A percentile compares a stretch with the other conserved stretches of the same genome.
Evolutionary conservation across 2,797 vertebrate species (phyloP).

Genomic region (Sebastes cheni): DNA sequence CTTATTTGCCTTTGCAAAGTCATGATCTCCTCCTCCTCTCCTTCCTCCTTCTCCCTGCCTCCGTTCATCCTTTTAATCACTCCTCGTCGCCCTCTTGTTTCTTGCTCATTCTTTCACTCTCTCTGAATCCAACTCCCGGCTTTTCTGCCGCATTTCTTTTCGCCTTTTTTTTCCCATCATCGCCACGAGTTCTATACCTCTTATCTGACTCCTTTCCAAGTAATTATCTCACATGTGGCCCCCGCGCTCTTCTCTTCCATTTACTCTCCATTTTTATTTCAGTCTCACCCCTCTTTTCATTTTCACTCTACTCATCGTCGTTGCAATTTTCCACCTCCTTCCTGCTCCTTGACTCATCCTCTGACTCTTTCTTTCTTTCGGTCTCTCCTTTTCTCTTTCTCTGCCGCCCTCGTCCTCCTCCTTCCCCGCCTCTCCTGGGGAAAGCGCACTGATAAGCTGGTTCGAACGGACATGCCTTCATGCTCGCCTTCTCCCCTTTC

Average conservation of each 20-base stretch:
- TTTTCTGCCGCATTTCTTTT: not conserved
- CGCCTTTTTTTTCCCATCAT: not conserved
- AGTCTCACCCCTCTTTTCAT: conserved; percentile 1
- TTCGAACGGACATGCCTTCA: conserved; percentile 39
- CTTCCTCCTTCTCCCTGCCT: not conserved
- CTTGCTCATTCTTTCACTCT: not conserved
- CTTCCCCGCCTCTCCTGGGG: conserved; percentile 23
- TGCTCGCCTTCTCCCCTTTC: conserved; percentile 46
- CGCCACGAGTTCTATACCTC: not conserved
- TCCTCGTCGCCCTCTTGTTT: not conserved
- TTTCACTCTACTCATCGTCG: not conserved
- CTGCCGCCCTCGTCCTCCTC: not conserved
- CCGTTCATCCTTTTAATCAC: conserved; percentile 11
- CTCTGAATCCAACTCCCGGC: not conserved
- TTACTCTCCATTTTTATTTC: not conserved
- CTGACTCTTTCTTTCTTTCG: conserved; percentile 6
- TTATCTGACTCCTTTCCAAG: conserved; percentile 22
- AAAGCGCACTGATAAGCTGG: conserved; percentile 47
- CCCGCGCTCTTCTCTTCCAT: not conserved
- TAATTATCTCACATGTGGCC: conserved; percentile 17
- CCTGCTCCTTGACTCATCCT: conserved; percentile 18
- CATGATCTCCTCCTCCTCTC: not conserved
- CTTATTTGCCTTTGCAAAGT: not conserved
- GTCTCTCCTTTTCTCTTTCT: not conserved
- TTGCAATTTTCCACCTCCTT: conserved; percentile 17